Evolutionary conservation across 2,888 invertebrate genomes (phyloP).

Genomic region (Allolobophora icterica): DNA sequence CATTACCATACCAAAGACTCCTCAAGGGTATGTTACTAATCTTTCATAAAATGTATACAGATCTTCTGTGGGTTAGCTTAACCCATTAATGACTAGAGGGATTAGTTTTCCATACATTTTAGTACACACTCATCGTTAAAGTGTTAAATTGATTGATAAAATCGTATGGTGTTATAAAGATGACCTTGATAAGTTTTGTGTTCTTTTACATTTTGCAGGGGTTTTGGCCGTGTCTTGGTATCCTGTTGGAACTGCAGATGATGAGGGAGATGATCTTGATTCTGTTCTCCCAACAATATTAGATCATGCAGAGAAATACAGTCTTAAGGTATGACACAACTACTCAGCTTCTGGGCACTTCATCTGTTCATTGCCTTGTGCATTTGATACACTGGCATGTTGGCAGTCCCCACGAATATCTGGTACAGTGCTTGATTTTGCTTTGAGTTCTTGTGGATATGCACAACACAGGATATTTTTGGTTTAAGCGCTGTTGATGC

Average conservation of each 20-base stretch:
- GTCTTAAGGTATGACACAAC: constrained; percentile 62
- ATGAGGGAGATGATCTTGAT: constrained; percentile 58
- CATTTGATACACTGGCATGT: neutral
- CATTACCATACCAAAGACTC: neutral
- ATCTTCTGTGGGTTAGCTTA: neutral
- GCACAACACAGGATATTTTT: no score
- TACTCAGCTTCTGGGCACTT: neutral
- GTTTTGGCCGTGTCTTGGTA: constrained; percentile 72
- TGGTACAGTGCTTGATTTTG: no score
- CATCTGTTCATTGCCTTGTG: neutral
- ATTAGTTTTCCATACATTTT: no score
- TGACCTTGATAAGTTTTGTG: constrained; percentile 9
- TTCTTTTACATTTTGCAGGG: constrained; percentile 61
- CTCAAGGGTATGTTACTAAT: neutral
- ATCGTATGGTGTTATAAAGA: neutral
- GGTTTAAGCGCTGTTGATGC: no score
- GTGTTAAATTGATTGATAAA: no score
- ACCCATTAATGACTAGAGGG: no score
- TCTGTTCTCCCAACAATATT: constrained; percentile 57
- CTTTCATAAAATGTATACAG: no score
- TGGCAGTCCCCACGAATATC: no score
- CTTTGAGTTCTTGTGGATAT: no score
- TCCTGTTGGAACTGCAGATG: constrained; percentile 65
- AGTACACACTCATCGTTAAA: no score
- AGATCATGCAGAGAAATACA: constrained; percentile 58